Evolutionary conservation across 2,113 vertebrate genomes (phyloP).

Genomic region (Gymnobelideus leadbeateri): DNA sequence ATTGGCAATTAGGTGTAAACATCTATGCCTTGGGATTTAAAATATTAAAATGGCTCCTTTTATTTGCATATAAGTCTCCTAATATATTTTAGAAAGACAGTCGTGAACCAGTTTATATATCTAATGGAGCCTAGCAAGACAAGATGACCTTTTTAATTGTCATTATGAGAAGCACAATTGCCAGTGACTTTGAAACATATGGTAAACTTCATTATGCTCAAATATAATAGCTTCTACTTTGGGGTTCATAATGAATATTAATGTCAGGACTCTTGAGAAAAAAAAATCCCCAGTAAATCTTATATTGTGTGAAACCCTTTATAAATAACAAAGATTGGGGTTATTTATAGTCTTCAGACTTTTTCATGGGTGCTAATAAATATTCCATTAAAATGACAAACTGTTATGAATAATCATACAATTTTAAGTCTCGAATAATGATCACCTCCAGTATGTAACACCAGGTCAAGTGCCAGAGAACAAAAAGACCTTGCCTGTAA

Average conservation of each 20-base stretch:
- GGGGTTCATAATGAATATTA: conserved; percentile 67
- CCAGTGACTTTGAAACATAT: conserved; percentile 76
- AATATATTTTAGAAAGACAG: conserved; percentile 49
- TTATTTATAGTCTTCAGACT: conserved; percentile 61
- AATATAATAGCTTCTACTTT: conserved; percentile 68
- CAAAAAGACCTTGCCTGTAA: background rate
- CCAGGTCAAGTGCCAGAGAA: background rate
- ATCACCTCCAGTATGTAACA: background rate
- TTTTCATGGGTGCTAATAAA: conserved; percentile 51
- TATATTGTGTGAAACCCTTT: conserved; percentile 61
- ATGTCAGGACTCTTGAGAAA: conserved; percentile 56
- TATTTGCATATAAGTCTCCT: background rate
- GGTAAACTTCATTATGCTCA: conserved; percentile 76
- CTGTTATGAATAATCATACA: conserved; percentile 36
- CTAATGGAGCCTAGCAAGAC: conserved; percentile 61
- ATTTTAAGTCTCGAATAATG: background rate
- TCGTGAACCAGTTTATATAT: conserved; percentile 52
- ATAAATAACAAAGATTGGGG: conserved; percentile 39
- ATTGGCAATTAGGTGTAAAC: background rate
- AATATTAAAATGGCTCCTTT: background rate
- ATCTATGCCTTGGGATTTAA: background rate
- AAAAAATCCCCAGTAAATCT: conserved; percentile 67
- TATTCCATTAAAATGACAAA: conserved; percentile 47
- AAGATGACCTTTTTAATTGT: conserved; percentile 79
- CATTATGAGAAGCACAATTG: conserved; percentile 71